phyloP scores from a whole-genome alignment of 2,888 invertebrate species.

The Hemistola chrysoprasaria region DNA sequence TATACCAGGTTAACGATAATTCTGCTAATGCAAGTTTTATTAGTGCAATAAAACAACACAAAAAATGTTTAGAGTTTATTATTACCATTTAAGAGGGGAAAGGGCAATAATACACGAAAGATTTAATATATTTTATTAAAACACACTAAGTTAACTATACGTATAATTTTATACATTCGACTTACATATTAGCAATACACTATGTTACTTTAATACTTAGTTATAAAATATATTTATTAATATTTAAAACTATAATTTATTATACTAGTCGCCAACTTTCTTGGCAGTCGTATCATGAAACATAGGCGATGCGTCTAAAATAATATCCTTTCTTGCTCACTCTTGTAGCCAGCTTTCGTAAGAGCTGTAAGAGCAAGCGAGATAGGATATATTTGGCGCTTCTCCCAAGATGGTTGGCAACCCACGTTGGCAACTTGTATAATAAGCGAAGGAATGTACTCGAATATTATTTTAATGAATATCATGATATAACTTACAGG shows the following conservation, averaged over 20 bases:
- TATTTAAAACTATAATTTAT: too few species aligned
- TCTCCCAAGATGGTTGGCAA: too few species aligned
- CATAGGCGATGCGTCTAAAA: too few species aligned
- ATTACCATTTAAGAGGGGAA: slow-evolving; percentile 41
- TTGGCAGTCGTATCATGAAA: too few species aligned
- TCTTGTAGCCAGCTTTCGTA: too few species aligned
- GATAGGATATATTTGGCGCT: too few species aligned
- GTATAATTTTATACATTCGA: too few species aligned
- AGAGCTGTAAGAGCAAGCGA: too few species aligned
- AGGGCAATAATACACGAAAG: slow-evolving; percentile 44
- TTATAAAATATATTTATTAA: slow-evolving; percentile 46
- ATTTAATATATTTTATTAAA: slow-evolving; percentile 54
- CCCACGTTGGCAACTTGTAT: too few species aligned
- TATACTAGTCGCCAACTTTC: too few species aligned
- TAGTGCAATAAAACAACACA: slow-evolving; percentile 69
- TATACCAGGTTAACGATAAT: too few species aligned
- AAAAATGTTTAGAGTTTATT: slow-evolving; percentile 56
- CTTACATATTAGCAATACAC: slow-evolving; percentile 44
- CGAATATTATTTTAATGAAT: slow-evolving; percentile 58
- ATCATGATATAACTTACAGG: slow-evolving; percentile 72
- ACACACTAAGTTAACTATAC: slow-evolving; percentile 32
- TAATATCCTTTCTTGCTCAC: too few species aligned
- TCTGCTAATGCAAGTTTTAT: slow-evolving; percentile 49
- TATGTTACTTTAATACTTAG: slow-evolving; percentile 49
- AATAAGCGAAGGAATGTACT: slow-evolving; percentile 50